phyloP scores from a whole-genome alignment of 64 coral and sea anemone genomes.

The Stichodactyla helianthus region DNA sequence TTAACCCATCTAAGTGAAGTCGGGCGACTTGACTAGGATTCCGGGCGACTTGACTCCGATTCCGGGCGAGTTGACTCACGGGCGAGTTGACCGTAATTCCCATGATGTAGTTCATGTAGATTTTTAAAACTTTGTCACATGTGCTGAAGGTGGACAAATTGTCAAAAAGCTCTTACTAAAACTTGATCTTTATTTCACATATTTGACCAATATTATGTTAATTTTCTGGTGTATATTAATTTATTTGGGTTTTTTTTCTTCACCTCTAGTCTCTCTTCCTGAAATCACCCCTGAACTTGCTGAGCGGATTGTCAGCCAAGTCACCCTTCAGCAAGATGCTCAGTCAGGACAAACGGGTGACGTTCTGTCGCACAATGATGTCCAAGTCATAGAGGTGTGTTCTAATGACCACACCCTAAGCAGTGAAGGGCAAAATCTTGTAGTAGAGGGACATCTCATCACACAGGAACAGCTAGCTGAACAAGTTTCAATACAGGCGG shows the following conservation, averaged over 20 bases:
- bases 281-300: conserved; percentile 73
- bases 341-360: background rate
- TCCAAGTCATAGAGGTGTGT: conserved; percentile 38
- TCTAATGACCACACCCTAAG: background rate
- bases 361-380: background rate
- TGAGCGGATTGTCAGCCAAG: conserved; percentile 76
- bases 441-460: conserved; percentile 7
- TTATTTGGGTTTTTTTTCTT: background rate
- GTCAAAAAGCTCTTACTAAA: too few relatives aligned
- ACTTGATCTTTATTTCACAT: too few relatives aligned
- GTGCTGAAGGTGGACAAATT: too few relatives aligned
- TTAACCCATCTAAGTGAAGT: too few relatives aligned
- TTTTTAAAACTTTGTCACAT: too few relatives aligned
- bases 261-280: conserved; percentile 52
- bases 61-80: too few relatives aligned
- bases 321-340: conserved; percentile 39
- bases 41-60: too few relatives aligned
- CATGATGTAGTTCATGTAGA: too few relatives aligned
- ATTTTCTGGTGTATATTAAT: background rate
- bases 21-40: too few relatives aligned
- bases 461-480: background rate
- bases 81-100: too few relatives aligned
- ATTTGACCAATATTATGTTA: too few relatives aligned
- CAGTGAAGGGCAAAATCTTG: background rate
- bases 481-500: background rate